Evolutionary conservation across 2,113 vertebrate genomes (phyloP).

Genomic region (Pantherophis guttatus): DNA sequence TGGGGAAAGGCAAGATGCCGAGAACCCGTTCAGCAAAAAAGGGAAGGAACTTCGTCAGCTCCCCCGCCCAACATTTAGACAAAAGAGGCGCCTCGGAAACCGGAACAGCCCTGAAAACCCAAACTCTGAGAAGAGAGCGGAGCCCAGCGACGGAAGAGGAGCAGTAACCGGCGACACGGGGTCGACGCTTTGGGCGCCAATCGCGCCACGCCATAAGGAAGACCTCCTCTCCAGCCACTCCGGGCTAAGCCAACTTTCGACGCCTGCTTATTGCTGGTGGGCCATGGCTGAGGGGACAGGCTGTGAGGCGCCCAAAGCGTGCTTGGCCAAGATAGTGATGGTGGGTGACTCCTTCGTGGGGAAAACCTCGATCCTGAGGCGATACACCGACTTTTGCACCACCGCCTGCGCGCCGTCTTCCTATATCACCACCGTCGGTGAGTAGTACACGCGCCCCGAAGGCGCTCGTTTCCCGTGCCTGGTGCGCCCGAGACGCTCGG

Average conservation of each 20-base stretch:
- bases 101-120: not conserved
- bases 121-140: not conserved
- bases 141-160: not conserved
- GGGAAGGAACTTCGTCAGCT: not conserved
- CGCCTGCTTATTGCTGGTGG: not conserved
- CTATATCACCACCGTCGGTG: slow-evolving; percentile 68
- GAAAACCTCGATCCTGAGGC: slow-evolving; percentile 64
- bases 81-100: not conserved
- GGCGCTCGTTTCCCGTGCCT: not conserved
- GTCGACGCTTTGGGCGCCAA: not conserved
- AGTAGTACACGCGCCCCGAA: slow-evolving; percentile 29
- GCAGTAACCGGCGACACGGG: not conserved
- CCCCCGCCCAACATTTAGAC: not conserved
- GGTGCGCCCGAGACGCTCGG: not conserved
- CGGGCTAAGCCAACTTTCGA: not conserved
- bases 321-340: slow-evolving; percentile 65
- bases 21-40: not conserved
- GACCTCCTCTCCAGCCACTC: not conserved
- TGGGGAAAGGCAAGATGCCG: not conserved
- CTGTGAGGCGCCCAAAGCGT: not conserved
- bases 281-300: not conserved
- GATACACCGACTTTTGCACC: slow-evolving; percentile 53
- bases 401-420: not conserved
- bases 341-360: slow-evolving; percentile 67
- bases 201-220: not conserved